These are phyloP conservation scores for Sebastes jordani DNA, from an alignment of 2,797 vertebrate species.

Conservation along the genomic window DNA sequence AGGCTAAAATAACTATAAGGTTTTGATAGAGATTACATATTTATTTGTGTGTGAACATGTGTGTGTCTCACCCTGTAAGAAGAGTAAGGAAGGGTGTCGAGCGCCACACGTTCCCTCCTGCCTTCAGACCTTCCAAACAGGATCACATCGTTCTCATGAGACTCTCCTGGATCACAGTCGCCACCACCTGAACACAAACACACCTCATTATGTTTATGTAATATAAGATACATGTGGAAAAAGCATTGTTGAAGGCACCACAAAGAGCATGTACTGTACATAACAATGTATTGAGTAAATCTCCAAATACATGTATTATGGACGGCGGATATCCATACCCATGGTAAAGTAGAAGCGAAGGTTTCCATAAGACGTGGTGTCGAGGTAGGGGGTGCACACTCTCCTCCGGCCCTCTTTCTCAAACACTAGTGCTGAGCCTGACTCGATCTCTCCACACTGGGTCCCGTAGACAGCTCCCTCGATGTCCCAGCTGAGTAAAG, in stretches of 20 bases:
- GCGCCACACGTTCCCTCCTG: conserved; percentile 85
- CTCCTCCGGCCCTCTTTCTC: conserved; percentile 90
- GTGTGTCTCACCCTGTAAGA: conserved; percentile 89
- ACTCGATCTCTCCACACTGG: conserved; percentile 94
- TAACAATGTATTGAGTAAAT: background rate
- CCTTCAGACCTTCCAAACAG: conserved; percentile 91
- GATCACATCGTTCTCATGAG: conserved; percentile 90
- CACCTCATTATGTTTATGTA: background rate
- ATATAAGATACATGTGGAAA: background rate
- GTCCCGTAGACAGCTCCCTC: conserved; percentile 88
- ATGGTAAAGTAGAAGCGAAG: conserved; percentile 94
- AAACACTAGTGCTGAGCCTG: conserved; percentile 91
- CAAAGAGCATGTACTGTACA: background rate
- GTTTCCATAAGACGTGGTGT: conserved; percentile 94
- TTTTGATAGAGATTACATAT: background rate
- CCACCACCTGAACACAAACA: conserved; percentile 84
- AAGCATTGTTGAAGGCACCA: background rate
- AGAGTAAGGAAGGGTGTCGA: conserved; percentile 91
- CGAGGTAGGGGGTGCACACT: conserved; percentile 93
- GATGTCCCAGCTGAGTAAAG: conserved; percentile 90
- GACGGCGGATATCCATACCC: conserved; percentile 71
- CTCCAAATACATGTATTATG: background rate
- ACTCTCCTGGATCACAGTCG: conserved; percentile 91
- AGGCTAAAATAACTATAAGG: background rate
- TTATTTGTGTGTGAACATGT: background rate